Base-by-base conservation (phyloP, 2,888 invertebrate genomes). In the Drosophila infuscata region DNA sequence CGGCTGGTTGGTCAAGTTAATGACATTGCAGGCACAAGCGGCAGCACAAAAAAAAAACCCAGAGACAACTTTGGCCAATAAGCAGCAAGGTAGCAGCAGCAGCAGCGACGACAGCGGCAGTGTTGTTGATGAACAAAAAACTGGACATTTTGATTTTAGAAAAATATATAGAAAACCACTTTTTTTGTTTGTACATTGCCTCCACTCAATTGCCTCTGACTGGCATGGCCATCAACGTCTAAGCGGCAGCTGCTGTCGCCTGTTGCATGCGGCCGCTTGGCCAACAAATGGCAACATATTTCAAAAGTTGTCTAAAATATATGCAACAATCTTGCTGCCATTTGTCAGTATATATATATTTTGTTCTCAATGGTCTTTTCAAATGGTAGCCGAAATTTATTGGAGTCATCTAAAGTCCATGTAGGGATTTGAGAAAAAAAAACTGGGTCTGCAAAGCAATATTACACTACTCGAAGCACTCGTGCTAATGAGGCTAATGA, bases 131-230 rank as follows among this genome's bases (percentile, higher is more conserved):
- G 88, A 88, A 89, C 88, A 88, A 88, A 78, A 86, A 91, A 88
- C 78, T 90, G 82, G 91, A 77, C 91, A 83, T 91, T 91, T 88
- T 90, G 90, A 91, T 87, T 91, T 88, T 88, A 90, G 89, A 90
- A 88, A 91, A 90, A 83, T 89, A 86, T 91, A 91, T 91, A 88
- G 91, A 90, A 85, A 88, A 88, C 87, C 90, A 91, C 87, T 88
- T 88, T 87, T 85, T 90, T 79, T 56, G 56, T 67, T 46, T 53
- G 58, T 66, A 25, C 43, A 48, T 70, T 38, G 35, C 29, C 68
- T 51, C 53, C 33, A 60, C 49, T 66, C 38, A 30, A 46, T 33
- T 49, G 68, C 58, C 61, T 56, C 60, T 66, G 77, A 70, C 70
- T 85, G 81, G 74, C 89, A 79, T 76, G 71, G 64, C 89, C 86